Evolutionary conservation across 2,113 vertebrate genomes (phyloP), one percentile per base, ranked within the genome.

Genomic region (Callipepla californica): DNA sequence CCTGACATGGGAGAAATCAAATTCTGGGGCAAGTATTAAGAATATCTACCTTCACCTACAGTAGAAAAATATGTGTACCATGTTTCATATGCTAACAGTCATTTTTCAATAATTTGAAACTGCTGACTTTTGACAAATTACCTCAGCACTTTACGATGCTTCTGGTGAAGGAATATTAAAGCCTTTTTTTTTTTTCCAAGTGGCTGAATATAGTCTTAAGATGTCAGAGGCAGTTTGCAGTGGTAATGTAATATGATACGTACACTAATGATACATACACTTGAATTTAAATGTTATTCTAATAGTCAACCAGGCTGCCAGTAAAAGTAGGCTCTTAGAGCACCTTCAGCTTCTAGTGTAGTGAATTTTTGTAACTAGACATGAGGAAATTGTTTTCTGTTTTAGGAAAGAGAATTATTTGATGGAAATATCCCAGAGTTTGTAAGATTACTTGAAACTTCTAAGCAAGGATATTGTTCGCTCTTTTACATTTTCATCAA

Each of bases 91-190:
- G 36, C 15, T 2, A 2, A 87, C 15, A 92, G 50, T 50, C 80
- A 84, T 74, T 94, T 91, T 38, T 79, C 61, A 90, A n/a, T 80
- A 58, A 80, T 61, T 50, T 51, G 13, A 95, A 93, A 83, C 63
- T 40, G 38, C 70, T 47, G 74, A 9, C 72, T 94, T 94, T 51
- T 82, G 79, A 85, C 70, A 92, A 94, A 94, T 57, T 83, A 68
- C 48, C 65, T 83, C 63, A 87, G 13, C 16, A 59, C 91, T 91
- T 53, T 78, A 51, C 53, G 48, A 57, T 53, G 51, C 57, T 90
- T 89, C 55, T 85, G 81, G 89, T 70, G 68, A 69, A 80, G 53
- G 75, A 47, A 91, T 45, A 93, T 81, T 85, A 80, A 90, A 80
- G 11, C 4, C 77, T 17, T 45, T 30, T 68, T 94, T 51, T 45